These are phyloP conservation scores for Aplysia californica DNA, from an alignment of 1,140 invertebrate genomes.

Conservation along the genomic window DNA sequence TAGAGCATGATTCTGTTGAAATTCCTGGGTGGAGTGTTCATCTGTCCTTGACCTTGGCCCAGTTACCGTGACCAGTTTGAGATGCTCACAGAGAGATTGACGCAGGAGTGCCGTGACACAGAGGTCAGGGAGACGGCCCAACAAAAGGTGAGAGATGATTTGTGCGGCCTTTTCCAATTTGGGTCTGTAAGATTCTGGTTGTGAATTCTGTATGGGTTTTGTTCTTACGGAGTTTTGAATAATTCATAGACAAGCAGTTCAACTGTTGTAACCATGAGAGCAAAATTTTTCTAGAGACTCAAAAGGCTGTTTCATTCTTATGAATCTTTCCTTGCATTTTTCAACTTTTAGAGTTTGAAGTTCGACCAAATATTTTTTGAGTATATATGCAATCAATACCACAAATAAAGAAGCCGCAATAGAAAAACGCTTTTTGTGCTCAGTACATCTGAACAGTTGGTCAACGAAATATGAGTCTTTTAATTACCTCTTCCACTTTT, in stretches of 20 bases:
- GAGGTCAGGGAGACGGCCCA: slow-evolving; percentile 60
- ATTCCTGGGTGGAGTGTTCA: no score
- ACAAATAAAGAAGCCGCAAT: no score
- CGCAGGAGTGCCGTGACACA: slow-evolving; percentile 55
- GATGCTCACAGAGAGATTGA: slow-evolving; percentile 61
- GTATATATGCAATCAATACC: no score
- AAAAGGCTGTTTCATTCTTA: background rate
- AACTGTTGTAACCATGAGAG: background rate
- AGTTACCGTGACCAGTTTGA: slow-evolving; percentile 66
- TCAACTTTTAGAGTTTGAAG: no score
- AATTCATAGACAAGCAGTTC: background rate
- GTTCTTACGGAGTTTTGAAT: background rate
- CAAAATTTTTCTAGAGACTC: background rate
- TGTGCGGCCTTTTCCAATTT: background rate
- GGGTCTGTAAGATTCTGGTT: background rate
- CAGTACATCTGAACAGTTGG: no score
- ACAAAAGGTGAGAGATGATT: slow-evolving; percentile 49
- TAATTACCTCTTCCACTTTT: no score
- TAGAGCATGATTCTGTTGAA: no score
- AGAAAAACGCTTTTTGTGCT: no score
- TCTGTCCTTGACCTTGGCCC: slow-evolving; percentile 46
- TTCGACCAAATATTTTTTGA: no score
- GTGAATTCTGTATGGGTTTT: background rate
- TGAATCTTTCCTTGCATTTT: no score
- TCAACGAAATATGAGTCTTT: no score